Percentiles rank a stretch among this genome's conserved stretches.
Evolutionary conservation across 23 tunicate species (phyloP).

Genomic region (Oikopleura dioica): DNA sequence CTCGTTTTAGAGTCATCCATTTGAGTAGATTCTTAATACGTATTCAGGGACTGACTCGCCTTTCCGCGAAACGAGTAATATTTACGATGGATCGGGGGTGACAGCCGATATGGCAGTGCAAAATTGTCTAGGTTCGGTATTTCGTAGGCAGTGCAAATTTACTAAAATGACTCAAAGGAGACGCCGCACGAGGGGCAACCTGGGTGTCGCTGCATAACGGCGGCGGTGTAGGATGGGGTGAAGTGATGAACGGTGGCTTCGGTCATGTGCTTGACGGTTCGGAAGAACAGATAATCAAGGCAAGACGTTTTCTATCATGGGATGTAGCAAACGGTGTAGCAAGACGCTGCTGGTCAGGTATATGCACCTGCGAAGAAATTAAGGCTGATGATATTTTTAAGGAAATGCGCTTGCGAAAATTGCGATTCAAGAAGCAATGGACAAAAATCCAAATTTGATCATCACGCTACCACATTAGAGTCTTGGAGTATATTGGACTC

Average conservation of each 20-base stretch:
- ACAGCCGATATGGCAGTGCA: constrained; percentile 79
- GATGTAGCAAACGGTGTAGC: constrained; percentile 75
- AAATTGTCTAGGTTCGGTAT: constrained; percentile 82
- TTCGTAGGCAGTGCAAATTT: no score
- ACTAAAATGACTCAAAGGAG: no score
- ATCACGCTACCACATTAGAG: background rate
- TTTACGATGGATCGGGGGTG: constrained; percentile 59
- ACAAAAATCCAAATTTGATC: background rate
- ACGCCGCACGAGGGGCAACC: constrained; percentile 87
- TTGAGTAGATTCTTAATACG: background rate
- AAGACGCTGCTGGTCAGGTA: background rate
- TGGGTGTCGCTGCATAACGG: constrained; percentile 97
- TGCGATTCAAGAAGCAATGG: background rate
- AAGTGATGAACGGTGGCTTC: constrained; percentile 79
- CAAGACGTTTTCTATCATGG: constrained; percentile 36
- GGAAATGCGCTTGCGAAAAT: background rate
- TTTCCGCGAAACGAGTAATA: constrained; percentile 64
- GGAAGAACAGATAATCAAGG: constrained; percentile 24
- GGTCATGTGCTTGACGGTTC: constrained; percentile 64
- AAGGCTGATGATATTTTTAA: background rate
- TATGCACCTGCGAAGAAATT: background rate
- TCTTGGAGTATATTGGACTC: no score
- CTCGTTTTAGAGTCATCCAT: background rate
- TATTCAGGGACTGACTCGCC: constrained; percentile 66
- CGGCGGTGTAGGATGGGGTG: constrained; percentile 97